These are phyloP conservation scores for Ptilorrhoa leucosticta DNA, from an alignment of 2,113 vertebrate genomes.

Conservation along the genomic window DNA sequence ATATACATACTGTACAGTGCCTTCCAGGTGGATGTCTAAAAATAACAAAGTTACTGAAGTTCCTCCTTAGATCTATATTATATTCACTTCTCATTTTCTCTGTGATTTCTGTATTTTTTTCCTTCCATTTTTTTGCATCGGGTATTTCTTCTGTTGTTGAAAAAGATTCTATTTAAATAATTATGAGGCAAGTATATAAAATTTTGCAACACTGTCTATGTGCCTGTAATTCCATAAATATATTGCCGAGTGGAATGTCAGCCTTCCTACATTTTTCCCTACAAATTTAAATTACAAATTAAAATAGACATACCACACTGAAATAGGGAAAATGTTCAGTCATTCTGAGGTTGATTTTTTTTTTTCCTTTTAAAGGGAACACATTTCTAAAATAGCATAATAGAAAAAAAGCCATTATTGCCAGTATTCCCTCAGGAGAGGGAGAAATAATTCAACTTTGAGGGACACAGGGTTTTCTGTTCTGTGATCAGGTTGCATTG, in stretches of 20 bases:
- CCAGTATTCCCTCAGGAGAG: slow-evolving; percentile 12
- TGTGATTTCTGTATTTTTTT: background rate
- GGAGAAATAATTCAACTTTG: background rate
- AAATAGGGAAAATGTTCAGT: background rate
- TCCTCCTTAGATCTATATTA: background rate
- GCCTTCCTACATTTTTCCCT: background rate
- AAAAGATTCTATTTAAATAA: background rate
- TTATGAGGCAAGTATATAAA: background rate
- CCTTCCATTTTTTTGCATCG: background rate
- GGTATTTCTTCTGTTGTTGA: background rate
- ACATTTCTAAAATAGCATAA: background rate
- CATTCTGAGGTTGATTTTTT: background rate
- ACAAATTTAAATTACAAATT: background rate
- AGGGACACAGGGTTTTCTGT: background rate
- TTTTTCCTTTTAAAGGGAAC: background rate
- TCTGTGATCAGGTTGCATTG: background rate
- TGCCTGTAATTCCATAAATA: background rate
- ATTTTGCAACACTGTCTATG: background rate
- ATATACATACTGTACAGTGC: background rate
- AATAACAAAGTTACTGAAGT: background rate
- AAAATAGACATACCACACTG: background rate
- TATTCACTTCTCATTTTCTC: background rate
- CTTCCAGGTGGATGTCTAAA: background rate
- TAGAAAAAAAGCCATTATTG: background rate
- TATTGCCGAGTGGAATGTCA: background rate